These are phyloP conservation scores for Serranochromis macrocephalus DNA, from an alignment of 2,113 vertebrate species.

Conservation along the genomic window DNA sequence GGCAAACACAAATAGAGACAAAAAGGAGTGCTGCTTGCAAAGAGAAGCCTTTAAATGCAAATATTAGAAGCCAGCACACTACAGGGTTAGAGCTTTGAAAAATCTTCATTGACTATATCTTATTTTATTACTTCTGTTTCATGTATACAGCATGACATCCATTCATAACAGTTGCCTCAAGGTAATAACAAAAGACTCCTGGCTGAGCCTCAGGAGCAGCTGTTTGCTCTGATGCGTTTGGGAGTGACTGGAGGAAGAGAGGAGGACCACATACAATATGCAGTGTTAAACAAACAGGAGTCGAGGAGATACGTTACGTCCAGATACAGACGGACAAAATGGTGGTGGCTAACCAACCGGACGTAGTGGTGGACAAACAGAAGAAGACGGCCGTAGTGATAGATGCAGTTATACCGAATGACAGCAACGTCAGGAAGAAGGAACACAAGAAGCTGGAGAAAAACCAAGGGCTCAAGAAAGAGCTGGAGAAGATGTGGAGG, in stretches of 20 bases:
- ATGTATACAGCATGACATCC: background rate
- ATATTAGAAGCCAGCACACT: background rate
- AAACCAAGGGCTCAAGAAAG: background rate
- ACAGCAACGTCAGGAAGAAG: background rate
- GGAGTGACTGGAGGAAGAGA: background rate
- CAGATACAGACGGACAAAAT: background rate
- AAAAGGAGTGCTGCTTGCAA: background rate
- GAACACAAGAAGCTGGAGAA: background rate
- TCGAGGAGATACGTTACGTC: background rate
- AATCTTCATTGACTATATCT: background rate
- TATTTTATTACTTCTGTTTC: background rate
- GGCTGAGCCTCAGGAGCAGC: background rate
- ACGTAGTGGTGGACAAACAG: background rate
- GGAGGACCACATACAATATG: background rate
- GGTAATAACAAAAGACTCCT: background rate
- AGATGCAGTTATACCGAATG: background rate
- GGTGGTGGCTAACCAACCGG: background rate
- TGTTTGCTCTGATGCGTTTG: background rate
- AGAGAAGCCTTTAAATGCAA: background rate
- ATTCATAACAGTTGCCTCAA: background rate
- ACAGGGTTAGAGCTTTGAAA: background rate
- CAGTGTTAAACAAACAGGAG: background rate
- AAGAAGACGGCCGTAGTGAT: background rate
- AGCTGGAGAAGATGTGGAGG: background rate
- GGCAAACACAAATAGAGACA: background rate